Conservation (phyloP, 2,888 invertebrate species). For the Chirona hameri region DNA sequence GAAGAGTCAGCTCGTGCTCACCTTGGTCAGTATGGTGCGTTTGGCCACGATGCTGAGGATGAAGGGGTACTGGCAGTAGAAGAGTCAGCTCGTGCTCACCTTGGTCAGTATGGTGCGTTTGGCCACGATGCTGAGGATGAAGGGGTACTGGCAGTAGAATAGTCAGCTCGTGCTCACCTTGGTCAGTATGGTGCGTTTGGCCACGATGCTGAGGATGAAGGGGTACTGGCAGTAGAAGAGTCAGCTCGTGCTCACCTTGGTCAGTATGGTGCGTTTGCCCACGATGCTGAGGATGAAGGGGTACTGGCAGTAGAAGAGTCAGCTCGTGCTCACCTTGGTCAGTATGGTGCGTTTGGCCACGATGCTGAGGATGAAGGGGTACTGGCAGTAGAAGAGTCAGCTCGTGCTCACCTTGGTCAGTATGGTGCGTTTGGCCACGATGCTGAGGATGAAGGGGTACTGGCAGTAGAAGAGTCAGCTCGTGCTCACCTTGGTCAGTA, state of each 20-base stretch:
- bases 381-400: slow-evolving; percentile 41
- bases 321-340: slow-evolving; percentile 46
- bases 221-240: slow-evolving; percentile 41
- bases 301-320: slow-evolving; percentile 59
- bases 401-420: slow-evolving; percentile 49
- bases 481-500: slow-evolving; percentile 46
- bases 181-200: slow-evolving; percentile 40
- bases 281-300: slow-evolving; percentile 60
- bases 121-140: slow-evolving; percentile 58
- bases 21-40: slow-evolving; percentile 45
- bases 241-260: slow-evolving; percentile 45
- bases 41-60: too few relatives aligned
- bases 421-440: slow-evolving; percentile 57
- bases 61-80: slow-evolving; percentile 41
- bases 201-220: too few relatives aligned
- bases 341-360: too few relatives aligned
- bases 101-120: slow-evolving; percentile 56
- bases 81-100: slow-evolving; percentile 41
- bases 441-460: slow-evolving; percentile 60
- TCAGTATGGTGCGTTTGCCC: slow-evolving; percentile 57
- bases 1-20: slow-evolving; percentile 47
- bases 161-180: slow-evolving; percentile 44
- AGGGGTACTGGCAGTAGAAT: slow-evolving; percentile 63
- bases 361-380: too few relatives aligned
- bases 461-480: slow-evolving; percentile 56